Evolutionary conservation across 2,113 vertebrate species (phyloP), one percentile per base, ranked within the genome.

Genomic region (Sula dactylatra): DNA sequence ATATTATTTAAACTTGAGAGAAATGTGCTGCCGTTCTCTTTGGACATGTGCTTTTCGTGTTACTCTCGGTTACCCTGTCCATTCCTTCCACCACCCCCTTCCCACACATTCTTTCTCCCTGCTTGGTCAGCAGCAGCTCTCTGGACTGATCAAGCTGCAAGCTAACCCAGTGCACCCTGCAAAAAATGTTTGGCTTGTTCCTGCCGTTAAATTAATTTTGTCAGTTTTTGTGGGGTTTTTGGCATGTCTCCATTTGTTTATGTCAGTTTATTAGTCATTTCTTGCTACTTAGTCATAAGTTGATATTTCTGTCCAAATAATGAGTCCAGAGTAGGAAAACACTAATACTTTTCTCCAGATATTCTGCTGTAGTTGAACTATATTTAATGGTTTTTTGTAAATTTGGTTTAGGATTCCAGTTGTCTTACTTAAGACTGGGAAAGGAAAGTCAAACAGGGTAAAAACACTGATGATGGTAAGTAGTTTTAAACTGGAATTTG

Each of bases 211-310:
- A 26, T 70, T 65, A 70, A 45, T 64, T 79, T 65, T 79, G 31
- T 36, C 58, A 9, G 22, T 0, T 59, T 82, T 55, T 78, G 13
- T 52, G 55, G 34, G 8, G 3, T 4, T 58, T 73, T 66, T 90
- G 81, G 86, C 72, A 65, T 61, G 31, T 65, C 65, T 94, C 88
- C 52, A 32, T 88, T 94, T 88, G 77, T 84, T 96, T 90, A 40
- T 92, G 65, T 90, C 84, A 65, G 61, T 65, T 96, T 74, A 82
- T 93, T 97, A 86, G 69, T 92, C 61, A 49, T 84, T 82, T 91
- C 76, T 93, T 92, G 61, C 44, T 77, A 40, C 56, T 93, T 90
- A 76, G 88, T 90, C 92, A 52, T 54, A 56, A 86, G n/a, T 47
- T 86, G 72, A 34, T 94, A 19, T 74, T 93, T 93, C 82, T 93